These are phyloP conservation scores for Drosophila biarmipes DNA, from an alignment of 1,140 invertebrate genomes.

Conservation along the genomic window DNA sequence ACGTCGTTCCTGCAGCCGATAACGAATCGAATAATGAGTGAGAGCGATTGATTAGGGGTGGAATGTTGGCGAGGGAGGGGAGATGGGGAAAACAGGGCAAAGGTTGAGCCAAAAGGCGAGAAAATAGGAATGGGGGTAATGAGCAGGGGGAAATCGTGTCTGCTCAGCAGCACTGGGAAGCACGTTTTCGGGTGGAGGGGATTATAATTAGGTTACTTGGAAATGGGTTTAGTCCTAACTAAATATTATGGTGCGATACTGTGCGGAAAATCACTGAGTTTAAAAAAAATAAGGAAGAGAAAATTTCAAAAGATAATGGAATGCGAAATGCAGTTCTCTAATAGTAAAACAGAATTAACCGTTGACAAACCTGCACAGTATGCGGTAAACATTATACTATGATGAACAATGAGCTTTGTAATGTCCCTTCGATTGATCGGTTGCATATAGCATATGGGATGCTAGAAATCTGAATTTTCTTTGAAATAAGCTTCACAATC, in stretches of 20 bases:
- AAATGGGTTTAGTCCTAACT: not conserved
- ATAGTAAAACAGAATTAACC: no score
- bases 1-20: constrained; percentile 57
- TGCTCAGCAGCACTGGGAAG: constrained; percentile 9
- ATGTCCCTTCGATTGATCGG: no score
- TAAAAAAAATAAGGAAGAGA: not conserved
- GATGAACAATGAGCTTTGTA: no score
- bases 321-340: no score
- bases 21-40: constrained; percentile 63
- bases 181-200: constrained; percentile 2
- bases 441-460: no score
- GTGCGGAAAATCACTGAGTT: not conserved
- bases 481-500: not conserved
- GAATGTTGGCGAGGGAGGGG: not conserved
- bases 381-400: no score
- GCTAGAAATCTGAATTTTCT: not conserved
- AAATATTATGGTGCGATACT: constrained; percentile 4
- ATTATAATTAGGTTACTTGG: constrained; percentile 22
- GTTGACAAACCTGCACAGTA: no score
- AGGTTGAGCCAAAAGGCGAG: constrained; percentile 14
- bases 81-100: constrained; percentile 8
- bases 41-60: constrained; percentile 12
- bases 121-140: constrained; percentile 19
- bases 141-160: constrained; percentile 16
- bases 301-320: not conserved